A percentile compares a stretch with the other conserved stretches of the same genome.
phyloP scores from a whole-genome alignment of 53 echinoderm and acorn worm species.

The Apostichopus leukothele region DNA sequence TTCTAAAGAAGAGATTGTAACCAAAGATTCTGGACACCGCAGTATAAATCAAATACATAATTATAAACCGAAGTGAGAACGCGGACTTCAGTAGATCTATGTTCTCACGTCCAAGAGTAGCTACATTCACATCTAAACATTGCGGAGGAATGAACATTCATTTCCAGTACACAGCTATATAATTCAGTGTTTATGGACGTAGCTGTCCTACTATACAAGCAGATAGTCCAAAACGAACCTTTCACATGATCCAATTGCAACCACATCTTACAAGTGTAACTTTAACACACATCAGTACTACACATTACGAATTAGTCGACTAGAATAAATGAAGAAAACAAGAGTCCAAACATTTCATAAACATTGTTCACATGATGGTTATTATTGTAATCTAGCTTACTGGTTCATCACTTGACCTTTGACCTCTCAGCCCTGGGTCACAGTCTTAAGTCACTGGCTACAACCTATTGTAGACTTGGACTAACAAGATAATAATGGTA shows the following conservation, averaged over 20 bases:
- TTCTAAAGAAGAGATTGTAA: no score
- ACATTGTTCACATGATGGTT: background rate
- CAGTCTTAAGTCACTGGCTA: slow-evolving; percentile 41
- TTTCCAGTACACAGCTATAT: no score
- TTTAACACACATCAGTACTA: background rate
- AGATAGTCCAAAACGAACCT: no score
- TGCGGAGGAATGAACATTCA: no score
- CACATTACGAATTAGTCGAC: background rate
- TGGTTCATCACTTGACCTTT: background rate
- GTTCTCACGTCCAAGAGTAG: no score
- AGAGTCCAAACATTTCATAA: background rate
- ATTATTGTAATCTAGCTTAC: background rate
- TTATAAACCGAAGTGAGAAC: no score
- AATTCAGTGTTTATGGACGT: no score
- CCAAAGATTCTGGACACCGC: no score
- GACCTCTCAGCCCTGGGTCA: slow-evolving; percentile 34
- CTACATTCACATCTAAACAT: no score
- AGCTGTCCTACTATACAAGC: no score
- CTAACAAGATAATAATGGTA: background rate
- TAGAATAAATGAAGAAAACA: background rate
- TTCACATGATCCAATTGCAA: background rate
- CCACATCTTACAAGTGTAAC: background rate
- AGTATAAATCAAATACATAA: no score
- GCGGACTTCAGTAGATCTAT: no score
- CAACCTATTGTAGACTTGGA: slow-evolving; percentile 49